phyloP scores from a whole-genome alignment of 2,888 invertebrate genomes.

The Agrotis clavis region DNA sequence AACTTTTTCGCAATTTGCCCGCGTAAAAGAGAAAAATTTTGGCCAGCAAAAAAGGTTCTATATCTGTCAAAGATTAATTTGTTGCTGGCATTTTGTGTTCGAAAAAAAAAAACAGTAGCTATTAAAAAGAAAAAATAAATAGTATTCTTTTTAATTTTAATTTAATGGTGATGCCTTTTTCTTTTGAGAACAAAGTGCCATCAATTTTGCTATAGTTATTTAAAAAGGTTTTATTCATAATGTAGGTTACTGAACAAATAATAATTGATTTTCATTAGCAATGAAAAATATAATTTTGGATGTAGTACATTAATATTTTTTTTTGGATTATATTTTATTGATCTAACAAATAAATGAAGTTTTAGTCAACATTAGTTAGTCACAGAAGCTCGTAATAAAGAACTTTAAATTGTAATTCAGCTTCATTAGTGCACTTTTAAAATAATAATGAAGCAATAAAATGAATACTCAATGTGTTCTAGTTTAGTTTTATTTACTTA shows the following conservation, averaged over 20 bases:
- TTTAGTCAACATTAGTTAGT: conserved; percentile 21
- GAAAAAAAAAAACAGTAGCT: neutral
- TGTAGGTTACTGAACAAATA: too few species aligned
- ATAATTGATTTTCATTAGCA: neutral
- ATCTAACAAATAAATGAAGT: conserved; percentile 17
- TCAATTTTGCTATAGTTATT: neutral
- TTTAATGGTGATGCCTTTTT: neutral
- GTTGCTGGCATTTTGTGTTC: neutral
- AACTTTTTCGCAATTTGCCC: neutral
- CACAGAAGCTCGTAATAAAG: conserved; percentile 28
- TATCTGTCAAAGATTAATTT: neutral
- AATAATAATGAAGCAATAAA: conserved; percentile 53
- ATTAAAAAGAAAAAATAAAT: neutral
- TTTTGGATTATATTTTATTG: neutral
- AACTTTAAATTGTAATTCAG: conserved; percentile 20
- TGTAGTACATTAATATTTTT: neutral
- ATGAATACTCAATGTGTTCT: conserved; percentile 45
- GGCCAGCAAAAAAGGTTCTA: neutral
- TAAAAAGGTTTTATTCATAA: conserved; percentile 7
- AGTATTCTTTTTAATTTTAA: neutral
- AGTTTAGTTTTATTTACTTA: conserved; percentile 49
- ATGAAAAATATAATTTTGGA: too few species aligned
- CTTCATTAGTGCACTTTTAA: conserved; percentile 48
- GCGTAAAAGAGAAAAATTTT: neutral
- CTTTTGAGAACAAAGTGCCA: neutral